Evolutionary conservation across 2,113 vertebrate genomes (phyloP), one percentile per base, ranked within the genome.

Genomic region (Brienomyrus longianalis): DNA sequence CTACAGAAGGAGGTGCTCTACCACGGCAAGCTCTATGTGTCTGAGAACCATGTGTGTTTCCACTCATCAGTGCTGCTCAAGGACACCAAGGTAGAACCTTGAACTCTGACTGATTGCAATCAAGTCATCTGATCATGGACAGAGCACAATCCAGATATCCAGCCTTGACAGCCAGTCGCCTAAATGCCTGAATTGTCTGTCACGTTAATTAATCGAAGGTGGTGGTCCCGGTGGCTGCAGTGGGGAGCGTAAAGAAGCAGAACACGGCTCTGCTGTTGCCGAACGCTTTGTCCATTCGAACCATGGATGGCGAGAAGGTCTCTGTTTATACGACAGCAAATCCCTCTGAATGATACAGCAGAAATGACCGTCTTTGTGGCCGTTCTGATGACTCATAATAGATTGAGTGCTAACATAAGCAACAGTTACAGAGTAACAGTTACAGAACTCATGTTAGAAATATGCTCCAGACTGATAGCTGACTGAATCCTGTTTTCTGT

Each of bases 1-100:
- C 93, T 97, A 93, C 96, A 97, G 91, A 96, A 94, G 91, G 97
- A 97, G 45, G 93, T 97, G 27, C 92, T 96, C 19, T 98, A 97
- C 91, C 96, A 96, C 0, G 97, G 97, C 52, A 96, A 95, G 90
- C 95, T 98, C 83, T 98, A 94, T 2, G 86, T 97, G 74, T 95
- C 96, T 0, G 91, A 93, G 2, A 91, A 83, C 11, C 89, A 96
- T 3, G 0, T 97, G 89, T 97, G 96, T 92, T 98, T 98, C 94
- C 88, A 97, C 91, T 96, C 96, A 3, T 96, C 94, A 0, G 94
- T 97, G 90, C 92, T 98, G 66, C 96, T 96, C 66, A 97, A 95
- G 92, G 96, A 97, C 2, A 96, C 96, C 48, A 97, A 97, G 96
- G 97, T 98, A 89, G 35, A 90, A 87, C 50, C 51, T 86, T 48